These are phyloP conservation scores for Drosophila paucipuncta DNA, from an alignment of 2,888 invertebrate species.

Conservation along the genomic window DNA sequence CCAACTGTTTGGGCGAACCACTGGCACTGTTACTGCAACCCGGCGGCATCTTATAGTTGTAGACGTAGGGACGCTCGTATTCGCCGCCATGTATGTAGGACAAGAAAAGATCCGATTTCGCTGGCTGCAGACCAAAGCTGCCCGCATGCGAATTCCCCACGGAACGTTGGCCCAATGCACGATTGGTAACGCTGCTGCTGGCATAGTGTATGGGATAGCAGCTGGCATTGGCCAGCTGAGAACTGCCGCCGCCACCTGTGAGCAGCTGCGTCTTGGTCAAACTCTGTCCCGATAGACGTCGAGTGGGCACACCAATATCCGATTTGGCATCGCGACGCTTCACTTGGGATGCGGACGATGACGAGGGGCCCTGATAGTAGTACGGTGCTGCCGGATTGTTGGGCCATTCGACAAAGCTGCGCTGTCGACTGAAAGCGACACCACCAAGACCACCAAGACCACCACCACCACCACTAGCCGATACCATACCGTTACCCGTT, in stretches of 20 bases:
- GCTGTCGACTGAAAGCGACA: slow-evolving; percentile 74
- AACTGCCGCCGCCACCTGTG: slow-evolving; percentile 70
- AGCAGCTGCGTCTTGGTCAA: slow-evolving; percentile 82
- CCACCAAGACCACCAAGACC: slow-evolving; percentile 43
- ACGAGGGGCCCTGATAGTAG: slow-evolving; percentile 80
- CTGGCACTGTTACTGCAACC: slow-evolving; percentile 55
- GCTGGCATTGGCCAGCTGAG: slow-evolving; percentile 75
- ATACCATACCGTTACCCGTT: slow-evolving; percentile 65
- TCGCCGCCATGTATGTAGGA: slow-evolving; percentile 83
- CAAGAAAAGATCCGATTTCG: slow-evolving; percentile 84
- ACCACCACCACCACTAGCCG: slow-evolving; percentile 30
- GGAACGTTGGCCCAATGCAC: slow-evolving; percentile 58
- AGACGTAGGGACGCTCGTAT: slow-evolving; percentile 82
- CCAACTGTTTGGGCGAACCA: slow-evolving; percentile 64
- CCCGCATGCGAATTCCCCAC: slow-evolving; percentile 30
- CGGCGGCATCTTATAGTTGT: slow-evolving; percentile 83
- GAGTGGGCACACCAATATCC: slow-evolving; percentile 84
- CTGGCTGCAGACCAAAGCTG: slow-evolving; percentile 81
- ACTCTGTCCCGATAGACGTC: slow-evolving; percentile 79
- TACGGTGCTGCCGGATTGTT: slow-evolving; percentile 83
- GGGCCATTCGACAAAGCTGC: slow-evolving; percentile 83
- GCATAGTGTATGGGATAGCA: slow-evolving; percentile 79
- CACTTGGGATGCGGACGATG: slow-evolving; percentile 60
- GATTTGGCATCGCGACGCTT: slow-evolving; percentile 85
- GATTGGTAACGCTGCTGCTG: slow-evolving; percentile 67